Conservation (phyloP, 2,797 vertebrate species). For the Macroramphosus scolopax region DNA sequence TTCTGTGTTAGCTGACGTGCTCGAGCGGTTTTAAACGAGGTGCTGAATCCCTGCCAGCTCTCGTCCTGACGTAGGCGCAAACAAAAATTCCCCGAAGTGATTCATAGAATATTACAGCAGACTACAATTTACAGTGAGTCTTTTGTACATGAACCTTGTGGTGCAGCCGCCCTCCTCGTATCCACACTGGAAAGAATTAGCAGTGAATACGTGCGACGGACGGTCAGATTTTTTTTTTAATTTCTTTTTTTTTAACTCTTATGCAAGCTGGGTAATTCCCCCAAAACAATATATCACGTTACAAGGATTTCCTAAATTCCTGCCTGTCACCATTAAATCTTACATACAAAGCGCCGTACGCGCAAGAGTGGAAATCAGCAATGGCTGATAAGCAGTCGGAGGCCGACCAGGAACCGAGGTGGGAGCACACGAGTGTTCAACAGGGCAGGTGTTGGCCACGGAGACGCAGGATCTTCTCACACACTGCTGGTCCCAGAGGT, state of each 20-base stretch:
- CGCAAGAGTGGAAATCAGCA: slow-evolving; percentile 37
- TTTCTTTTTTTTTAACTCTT: too few species aligned
- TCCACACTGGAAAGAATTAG: too few species aligned
- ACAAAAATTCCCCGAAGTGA: slow-evolving; percentile 18
- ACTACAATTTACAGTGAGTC: slow-evolving; percentile 14
- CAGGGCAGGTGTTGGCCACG: slow-evolving; percentile 49
- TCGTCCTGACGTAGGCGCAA: slow-evolving; percentile 17
- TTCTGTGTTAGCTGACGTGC: slow-evolving; percentile 25
- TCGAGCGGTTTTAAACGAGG: slow-evolving; percentile 29
- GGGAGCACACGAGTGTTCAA: slow-evolving; percentile 42
- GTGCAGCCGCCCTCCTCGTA: neutral
- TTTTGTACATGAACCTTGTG: slow-evolving; percentile 20
- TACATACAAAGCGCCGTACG: slow-evolving; percentile 40
- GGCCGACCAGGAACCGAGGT: slow-evolving; percentile 42
- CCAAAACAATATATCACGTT: slow-evolving; percentile 26
- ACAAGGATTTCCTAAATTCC: slow-evolving; percentile 46
- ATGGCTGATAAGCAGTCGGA: slow-evolving; percentile 48
- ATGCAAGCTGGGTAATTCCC: too few species aligned
- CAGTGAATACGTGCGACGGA: too few species aligned
- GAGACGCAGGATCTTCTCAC: slow-evolving; percentile 78
- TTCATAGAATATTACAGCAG: slow-evolving; percentile 16
- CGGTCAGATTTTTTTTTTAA: too few species aligned
- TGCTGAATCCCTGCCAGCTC: slow-evolving; percentile 27
- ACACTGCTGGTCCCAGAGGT: slow-evolving; percentile 55
- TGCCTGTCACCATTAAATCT: slow-evolving; percentile 46